A percentile compares a stretch with the other conserved stretches of the same genome.
phyloP scores from a whole-genome alignment of 2,113 vertebrate species.

The Pomatorhinus ruficollis region DNA sequence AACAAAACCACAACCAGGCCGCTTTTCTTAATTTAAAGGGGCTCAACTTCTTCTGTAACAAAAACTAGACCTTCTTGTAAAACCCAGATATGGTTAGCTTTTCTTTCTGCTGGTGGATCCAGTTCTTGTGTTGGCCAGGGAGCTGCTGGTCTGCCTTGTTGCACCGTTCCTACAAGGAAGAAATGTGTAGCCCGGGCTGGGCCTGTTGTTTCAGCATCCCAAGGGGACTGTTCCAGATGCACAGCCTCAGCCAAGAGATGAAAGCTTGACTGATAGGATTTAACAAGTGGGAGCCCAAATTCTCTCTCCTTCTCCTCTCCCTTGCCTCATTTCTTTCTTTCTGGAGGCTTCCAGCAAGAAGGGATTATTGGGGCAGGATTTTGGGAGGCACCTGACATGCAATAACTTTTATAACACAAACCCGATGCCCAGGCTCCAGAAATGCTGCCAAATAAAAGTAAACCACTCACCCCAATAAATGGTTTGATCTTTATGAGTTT shows the following conservation, averaged over 20 bases:
- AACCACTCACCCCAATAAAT: not conserved
- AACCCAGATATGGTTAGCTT: not conserved
- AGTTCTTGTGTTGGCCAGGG: not conserved
- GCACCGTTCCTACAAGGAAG: not conserved
- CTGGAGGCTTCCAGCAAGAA: not conserved
- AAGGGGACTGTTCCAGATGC: not conserved
- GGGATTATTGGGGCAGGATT: not conserved
- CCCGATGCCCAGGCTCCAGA: not conserved
- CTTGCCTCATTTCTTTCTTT: not conserved
- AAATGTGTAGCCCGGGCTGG: rapidly evolving
- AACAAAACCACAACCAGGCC: not conserved
- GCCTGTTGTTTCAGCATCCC: not conserved
- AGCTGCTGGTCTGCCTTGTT: not conserved
- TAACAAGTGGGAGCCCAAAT: not conserved
- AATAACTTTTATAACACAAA: not conserved
- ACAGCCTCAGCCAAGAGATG: not conserved
- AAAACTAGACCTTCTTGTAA: not conserved
- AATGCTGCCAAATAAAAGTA: not conserved
- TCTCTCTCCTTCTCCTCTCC: not conserved
- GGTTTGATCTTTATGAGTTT: constrained; percentile 15
- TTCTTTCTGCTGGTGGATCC: not conserved
- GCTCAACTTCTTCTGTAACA: not conserved
- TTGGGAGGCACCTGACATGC: not conserved
- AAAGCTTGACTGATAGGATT: not conserved
- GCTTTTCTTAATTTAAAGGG: not conserved